phyloP scores from a whole-genome alignment of 2,797 vertebrate species.

The Myripristis jacobus region DNA sequence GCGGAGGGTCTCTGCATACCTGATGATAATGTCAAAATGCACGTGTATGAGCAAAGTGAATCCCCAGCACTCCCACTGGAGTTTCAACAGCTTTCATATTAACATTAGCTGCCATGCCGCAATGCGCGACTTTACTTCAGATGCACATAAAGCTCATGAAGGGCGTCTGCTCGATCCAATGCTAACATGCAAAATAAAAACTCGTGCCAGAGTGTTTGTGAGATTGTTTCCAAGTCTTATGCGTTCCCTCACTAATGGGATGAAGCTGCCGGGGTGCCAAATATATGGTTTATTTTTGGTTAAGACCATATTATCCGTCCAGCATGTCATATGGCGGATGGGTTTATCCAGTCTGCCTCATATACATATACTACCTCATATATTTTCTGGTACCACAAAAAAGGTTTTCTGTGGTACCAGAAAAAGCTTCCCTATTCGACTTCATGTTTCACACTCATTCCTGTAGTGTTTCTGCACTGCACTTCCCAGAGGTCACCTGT shows the following conservation, averaged over 20 bases:
- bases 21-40: slow-evolving; percentile 35
- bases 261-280: background rate
- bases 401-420: too few species aligned
- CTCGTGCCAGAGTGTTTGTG: slow-evolving; percentile 12
- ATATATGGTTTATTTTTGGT: background rate
- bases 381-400: too few species aligned
- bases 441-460: too few species aligned
- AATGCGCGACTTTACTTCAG: slow-evolving; percentile 5
- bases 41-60: background rate
- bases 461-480: too few species aligned
- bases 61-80: slow-evolving; percentile 34
- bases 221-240: background rate
- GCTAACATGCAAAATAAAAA: slow-evolving; percentile 27
- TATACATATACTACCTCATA: too few species aligned
- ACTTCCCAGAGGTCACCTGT: too few species aligned
- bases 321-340: too few species aligned
- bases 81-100: slow-evolving; percentile 45
- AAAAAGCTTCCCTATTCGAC: too few species aligned
- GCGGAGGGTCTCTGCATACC: slow-evolving; percentile 25
- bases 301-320: too few species aligned
- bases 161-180: slow-evolving; percentile 46
- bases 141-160: background rate
- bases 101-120: slow-evolving; percentile 46
- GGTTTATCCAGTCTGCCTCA: too few species aligned
- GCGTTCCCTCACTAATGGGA: background rate